These are phyloP conservation scores for Drosophila atripex DNA, from an alignment of 2,888 invertebrate genomes.

Conservation along the genomic window DNA sequence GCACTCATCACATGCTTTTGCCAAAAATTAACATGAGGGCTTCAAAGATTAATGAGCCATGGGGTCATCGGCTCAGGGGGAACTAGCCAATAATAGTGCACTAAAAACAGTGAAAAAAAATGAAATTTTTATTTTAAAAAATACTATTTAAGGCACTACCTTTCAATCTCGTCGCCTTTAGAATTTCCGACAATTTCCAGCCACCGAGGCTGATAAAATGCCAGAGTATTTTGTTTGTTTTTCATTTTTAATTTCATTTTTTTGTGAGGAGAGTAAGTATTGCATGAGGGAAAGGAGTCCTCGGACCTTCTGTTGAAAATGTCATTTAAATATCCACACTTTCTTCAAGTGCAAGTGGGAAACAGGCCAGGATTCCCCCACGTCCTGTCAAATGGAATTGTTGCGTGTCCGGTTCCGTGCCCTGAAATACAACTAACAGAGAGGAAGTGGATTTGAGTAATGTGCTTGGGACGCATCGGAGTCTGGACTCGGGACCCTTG, in stretches of 20 bases:
- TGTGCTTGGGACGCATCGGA: slow-evolving; percentile 29
- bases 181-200: no score
- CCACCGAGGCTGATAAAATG: no score
- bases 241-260: no score
- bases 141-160: no score
- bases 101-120: background rate
- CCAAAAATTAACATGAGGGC: slow-evolving; percentile 30
- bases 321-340: background rate
- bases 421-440: slow-evolving; percentile 29
- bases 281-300: no score
- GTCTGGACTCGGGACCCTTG: background rate
- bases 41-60: slow-evolving; percentile 35
- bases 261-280: no score
- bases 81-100: background rate
- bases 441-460: slow-evolving; percentile 38
- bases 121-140: background rate
- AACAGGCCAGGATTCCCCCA: slow-evolving; percentile 12
- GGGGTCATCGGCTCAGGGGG: background rate
- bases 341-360: background rate
- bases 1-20: slow-evolving; percentile 25
- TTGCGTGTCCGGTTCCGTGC: slow-evolving; percentile 32
- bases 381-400: slow-evolving; percentile 35
- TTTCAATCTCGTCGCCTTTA: no score
- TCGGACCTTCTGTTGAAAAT: no score
- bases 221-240: no score